These are phyloP conservation scores for Drosophila truncata DNA, from an alignment of 1,140 invertebrate genomes.

Conservation along the genomic window DNA sequence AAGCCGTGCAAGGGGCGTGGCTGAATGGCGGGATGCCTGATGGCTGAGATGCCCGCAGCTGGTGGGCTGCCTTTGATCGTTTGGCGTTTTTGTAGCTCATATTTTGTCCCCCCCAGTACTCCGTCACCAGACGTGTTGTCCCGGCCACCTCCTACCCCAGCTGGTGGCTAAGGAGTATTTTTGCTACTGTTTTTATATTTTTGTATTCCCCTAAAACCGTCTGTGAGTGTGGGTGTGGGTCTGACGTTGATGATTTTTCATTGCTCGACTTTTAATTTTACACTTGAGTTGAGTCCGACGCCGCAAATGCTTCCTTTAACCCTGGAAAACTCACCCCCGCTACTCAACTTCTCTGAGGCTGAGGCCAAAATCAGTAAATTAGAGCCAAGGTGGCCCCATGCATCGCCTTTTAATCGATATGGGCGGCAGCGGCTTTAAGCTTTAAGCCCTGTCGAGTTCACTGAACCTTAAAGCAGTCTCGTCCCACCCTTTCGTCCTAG, in stretches of 20 bases:
- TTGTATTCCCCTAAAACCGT: constrained; percentile 26
- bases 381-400: constrained; percentile 19
- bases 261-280: constrained; percentile 85
- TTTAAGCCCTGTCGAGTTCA: constrained; percentile 36
- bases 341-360: not conserved
- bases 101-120: constrained; percentile 47
- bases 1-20: constrained; percentile 39
- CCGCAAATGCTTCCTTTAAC: constrained; percentile 22
- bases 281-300: constrained; percentile 79
- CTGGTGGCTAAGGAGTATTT: constrained; percentile 49
- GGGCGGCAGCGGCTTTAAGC: constrained; percentile 18
- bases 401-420: constrained; percentile 32
- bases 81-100: constrained; percentile 67
- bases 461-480: constrained; percentile 56
- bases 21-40: constrained; percentile 15
- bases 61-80: constrained; percentile 75
- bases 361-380: constrained; percentile 42
- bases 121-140: constrained; percentile 52
- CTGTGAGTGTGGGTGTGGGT: constrained; percentile 38
- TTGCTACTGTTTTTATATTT: constrained; percentile 65
- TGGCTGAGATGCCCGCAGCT: constrained; percentile 63
- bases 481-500: not conserved
- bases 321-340: constrained; percentile 7
- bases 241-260: constrained; percentile 85
- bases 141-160: constrained; percentile 20